Evolutionary conservation across 2,888 invertebrate genomes (phyloP), one percentile per base, ranked within the genome.

Genomic region (Bombylius major): DNA sequence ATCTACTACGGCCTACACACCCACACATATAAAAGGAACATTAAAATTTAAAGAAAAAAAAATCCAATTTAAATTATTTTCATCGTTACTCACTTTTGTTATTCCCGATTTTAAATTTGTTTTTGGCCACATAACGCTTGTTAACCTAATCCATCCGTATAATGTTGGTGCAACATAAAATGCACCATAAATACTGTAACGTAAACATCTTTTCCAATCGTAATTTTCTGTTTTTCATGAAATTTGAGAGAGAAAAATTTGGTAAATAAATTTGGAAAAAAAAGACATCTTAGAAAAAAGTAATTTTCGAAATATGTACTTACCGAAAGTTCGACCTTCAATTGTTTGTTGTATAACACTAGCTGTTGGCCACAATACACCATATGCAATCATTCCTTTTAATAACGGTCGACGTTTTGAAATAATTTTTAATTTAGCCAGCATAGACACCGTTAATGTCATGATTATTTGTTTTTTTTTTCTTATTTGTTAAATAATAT

Each of bases 111-210:
- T 80, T 50, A 90, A 67, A 62, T 81, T 80, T 60, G 78, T 81
- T 56, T 82, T 81, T 23, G 90, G 90, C 85, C 88, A 89, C 70
- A 89, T 76, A 55, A 78, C 76, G 62, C 82, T 82, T 49, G 87
- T 84, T 52, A 89, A 71, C 63, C 82, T 83, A 55, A 92, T 76
- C 90, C 90, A 90, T 50, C 80, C 79, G 66, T 87, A 89, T 1
- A 90, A 72, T 6, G 87, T 84, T 23, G 90, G 90, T 5, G 89
- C 90, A 42, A 87, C 87, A 70, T 84, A 87, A 56, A 86, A 79
- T 5, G 84, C 81, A 13, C 89, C 90, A 69, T 84, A 89, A 47
- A 89, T 63, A 65, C 86, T 82, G 74, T 83, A 91, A 60, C 88
- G 78, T 53, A 82, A 70, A 61, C 83, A 81, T 68, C 86, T 80